These are phyloP conservation scores for Tribolium madens DNA, from an alignment of 1,140 invertebrate species.

Conservation along the genomic window DNA sequence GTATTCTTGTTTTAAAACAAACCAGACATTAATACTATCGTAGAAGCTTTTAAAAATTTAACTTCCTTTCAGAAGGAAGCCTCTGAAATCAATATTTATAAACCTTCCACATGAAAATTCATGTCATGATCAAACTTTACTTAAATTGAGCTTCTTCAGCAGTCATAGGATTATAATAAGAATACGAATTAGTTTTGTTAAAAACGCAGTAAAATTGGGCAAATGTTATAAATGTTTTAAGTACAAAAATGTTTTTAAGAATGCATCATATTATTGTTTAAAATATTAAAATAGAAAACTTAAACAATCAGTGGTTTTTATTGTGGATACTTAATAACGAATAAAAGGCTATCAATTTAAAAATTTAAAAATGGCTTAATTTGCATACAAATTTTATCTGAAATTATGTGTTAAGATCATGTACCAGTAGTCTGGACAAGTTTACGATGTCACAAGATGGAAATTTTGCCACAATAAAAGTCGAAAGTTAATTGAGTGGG, in stretches of 20 bases:
- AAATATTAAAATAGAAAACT: no score
- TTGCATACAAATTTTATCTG: not conserved
- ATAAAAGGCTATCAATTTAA: not conserved
- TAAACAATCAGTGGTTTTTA: no score
- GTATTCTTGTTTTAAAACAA: no score
- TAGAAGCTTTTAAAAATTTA: slow-evolving; percentile 12
- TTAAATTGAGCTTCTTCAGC: not conserved
- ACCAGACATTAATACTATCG: not conserved
- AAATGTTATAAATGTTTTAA: not conserved
- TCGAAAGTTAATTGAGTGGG: slow-evolving; percentile 11
- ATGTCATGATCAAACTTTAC: slow-evolving; percentile 8
- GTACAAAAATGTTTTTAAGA: no score
- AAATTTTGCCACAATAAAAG: slow-evolving; percentile 1
- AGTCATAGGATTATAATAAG: not conserved
- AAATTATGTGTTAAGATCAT: not conserved
- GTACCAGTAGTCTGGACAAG: not conserved
- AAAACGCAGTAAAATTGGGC: not conserved
- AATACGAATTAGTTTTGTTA: not conserved
- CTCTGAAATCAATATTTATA: slow-evolving; percentile 16
- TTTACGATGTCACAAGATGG: not conserved
- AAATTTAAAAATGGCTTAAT: not conserved
- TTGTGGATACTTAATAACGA: no score
- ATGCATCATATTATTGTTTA: no score
- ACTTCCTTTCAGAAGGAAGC: not conserved
- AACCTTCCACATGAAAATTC: slow-evolving; percentile 5